Percentiles rank a stretch among this genome's conserved stretches.
phyloP scores from a whole-genome alignment of 1,140 invertebrate species.

The roundworm (Caenorhabditis elegans) region WBcel235 BX284606.5:7562001-7562500 shows the following conservation, averaged over 20 bases:
- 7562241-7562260: not conserved
- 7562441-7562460: not conserved
- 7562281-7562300: not conserved
- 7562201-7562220: not conserved
- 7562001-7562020: not conserved
- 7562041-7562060: not conserved
- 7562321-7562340: slow-evolving; percentile 9
- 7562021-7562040: not conserved
- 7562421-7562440: not conserved
- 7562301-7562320: slow-evolving; percentile 5
- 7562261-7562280: not conserved
- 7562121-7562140: not conserved
- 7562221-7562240: not conserved
- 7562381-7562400: not conserved
- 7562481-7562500: not conserved
- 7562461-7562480: not conserved
- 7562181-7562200: not conserved
- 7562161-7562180: not conserved
- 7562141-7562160: not conserved
- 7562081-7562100: no score
- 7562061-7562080: no score
- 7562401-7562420: not conserved
- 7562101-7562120: not conserved
- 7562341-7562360: slow-evolving; percentile 7
- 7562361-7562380: not conserved